Conservation (phyloP, 2,888 invertebrate genomes). For the Ophion slaviceki region DNA sequence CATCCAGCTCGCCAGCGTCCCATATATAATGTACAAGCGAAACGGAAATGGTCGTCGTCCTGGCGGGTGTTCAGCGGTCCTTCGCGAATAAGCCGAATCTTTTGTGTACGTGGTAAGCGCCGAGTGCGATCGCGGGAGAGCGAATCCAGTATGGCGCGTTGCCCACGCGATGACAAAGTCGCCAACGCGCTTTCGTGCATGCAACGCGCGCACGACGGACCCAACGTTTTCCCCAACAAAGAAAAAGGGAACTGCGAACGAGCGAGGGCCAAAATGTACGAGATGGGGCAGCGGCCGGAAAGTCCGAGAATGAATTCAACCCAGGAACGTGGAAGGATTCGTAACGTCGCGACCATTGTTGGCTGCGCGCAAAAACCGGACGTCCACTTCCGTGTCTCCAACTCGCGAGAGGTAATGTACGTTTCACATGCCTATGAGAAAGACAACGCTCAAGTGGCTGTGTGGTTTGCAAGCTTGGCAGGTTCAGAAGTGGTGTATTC, state of each 20-base stretch:
- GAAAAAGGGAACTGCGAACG: slow-evolving; percentile 36
- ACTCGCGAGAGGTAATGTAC: background rate
- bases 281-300: slow-evolving; percentile 7
- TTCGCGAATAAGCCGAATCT: slow-evolving; percentile 59
- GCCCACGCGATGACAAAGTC: slow-evolving; percentile 50
- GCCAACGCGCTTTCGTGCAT: slow-evolving; percentile 52
- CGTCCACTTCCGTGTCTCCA: slow-evolving; percentile 34
- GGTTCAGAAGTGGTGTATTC: background rate
- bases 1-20: background rate
- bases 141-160: slow-evolving; percentile 34
- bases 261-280: slow-evolving; percentile 17
- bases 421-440: background rate
- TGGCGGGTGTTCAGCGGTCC: slow-evolving; percentile 54
- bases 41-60: slow-evolving; percentile 56
- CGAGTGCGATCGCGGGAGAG: slow-evolving; percentile 4
- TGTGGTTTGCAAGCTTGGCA: background rate
- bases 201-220: slow-evolving; percentile 31
- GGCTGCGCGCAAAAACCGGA: slow-evolving; percentile 29
- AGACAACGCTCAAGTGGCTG: background rate
- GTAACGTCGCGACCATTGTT: slow-evolving; percentile 27
- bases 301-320: slow-evolving; percentile 42
- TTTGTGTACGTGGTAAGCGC: slow-evolving; percentile 51
- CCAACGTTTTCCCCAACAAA: slow-evolving; percentile 60
- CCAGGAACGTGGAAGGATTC: slow-evolving; percentile 3
- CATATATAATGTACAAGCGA: slow-evolving; percentile 21